A percentile compares a stretch with the other conserved stretches of the same genome.
These are phyloP conservation scores for Sorex maritimensis DNA, from an alignment of 2,797 vertebrate species.

Conservation along the genomic window DNA sequence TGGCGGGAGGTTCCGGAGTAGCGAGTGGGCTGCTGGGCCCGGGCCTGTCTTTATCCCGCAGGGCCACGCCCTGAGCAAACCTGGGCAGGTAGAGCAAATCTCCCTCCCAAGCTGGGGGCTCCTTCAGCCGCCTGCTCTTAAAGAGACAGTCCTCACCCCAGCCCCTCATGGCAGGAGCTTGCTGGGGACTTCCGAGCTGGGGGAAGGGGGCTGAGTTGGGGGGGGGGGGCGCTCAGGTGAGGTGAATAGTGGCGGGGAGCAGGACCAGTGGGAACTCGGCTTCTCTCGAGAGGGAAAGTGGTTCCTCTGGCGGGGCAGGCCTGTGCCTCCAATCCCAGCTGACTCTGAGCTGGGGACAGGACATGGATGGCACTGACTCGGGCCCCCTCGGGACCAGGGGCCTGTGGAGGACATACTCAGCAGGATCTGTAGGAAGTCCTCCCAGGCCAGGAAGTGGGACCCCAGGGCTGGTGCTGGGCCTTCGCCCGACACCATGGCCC, in stretches of 20 bases:
- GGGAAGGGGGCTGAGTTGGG: not conserved
- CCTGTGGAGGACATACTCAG: not conserved
- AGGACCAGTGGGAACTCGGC: not conserved
- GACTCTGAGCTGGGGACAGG: not conserved
- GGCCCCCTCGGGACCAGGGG: not conserved
- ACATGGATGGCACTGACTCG: too few relatives aligned
- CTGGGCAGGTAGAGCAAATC: constrained; percentile 82
- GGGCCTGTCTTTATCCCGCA: constrained; percentile 66
- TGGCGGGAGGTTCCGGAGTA: not conserved
- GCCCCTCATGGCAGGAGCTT: not conserved
- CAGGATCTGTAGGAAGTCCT: not conserved
- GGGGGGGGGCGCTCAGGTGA: not conserved
- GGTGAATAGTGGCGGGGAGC: not conserved
- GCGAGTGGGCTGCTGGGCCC: not conserved
- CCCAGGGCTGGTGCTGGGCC: too few relatives aligned
- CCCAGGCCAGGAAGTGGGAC: not conserved
- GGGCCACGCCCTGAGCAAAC: constrained; percentile 86
- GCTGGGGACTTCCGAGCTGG: not conserved
- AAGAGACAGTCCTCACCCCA: constrained; percentile 76
- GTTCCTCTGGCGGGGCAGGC: too few relatives aligned
- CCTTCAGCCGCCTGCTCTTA: constrained; percentile 78
- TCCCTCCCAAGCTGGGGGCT: constrained; percentile 61
- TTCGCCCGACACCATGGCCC: not conserved
- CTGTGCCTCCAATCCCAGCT: not conserved
- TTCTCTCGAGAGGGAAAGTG: too few relatives aligned